A percentile compares a stretch with the other conserved stretches of the same genome.
Conservation (phyloP, 2,113 vertebrate genomes). For the Propithecus coquereli region DNA sequence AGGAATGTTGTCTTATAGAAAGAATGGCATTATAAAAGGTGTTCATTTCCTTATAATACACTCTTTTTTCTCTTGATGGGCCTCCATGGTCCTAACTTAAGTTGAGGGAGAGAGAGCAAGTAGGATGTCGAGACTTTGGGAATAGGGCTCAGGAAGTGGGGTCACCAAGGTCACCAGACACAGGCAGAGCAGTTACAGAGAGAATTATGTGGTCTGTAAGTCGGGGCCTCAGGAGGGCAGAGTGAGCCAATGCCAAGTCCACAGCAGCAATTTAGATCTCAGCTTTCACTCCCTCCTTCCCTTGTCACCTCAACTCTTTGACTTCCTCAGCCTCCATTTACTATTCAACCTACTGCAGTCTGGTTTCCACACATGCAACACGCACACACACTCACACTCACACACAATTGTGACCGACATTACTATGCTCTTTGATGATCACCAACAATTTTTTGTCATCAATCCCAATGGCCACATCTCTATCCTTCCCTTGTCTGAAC, state of each 20-base stretch:
- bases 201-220: background rate
- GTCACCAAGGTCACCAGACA: background rate
- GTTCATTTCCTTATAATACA: background rate
- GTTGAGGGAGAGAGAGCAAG: background rate
- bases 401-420: background rate
- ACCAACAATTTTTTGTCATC: background rate
- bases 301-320: background rate
- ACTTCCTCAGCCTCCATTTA: background rate
- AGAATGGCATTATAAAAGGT: background rate
- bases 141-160: too few relatives aligned
- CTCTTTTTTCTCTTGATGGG: background rate
- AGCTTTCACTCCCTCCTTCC: background rate
- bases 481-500: background rate
- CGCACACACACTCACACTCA: background rate
- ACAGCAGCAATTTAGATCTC: background rate
- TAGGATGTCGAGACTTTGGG: background rate
- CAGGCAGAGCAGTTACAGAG: background rate
- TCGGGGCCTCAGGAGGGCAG: background rate
- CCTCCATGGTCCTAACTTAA: background rate
- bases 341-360: background rate
- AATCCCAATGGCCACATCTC: background rate
- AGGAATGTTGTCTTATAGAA: rapidly evolving
- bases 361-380: background rate
- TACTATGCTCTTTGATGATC: background rate
- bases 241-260: background rate